phyloP scores from a whole-genome alignment of 2,888 invertebrate genomes.

The Aromia moschata region DNA sequence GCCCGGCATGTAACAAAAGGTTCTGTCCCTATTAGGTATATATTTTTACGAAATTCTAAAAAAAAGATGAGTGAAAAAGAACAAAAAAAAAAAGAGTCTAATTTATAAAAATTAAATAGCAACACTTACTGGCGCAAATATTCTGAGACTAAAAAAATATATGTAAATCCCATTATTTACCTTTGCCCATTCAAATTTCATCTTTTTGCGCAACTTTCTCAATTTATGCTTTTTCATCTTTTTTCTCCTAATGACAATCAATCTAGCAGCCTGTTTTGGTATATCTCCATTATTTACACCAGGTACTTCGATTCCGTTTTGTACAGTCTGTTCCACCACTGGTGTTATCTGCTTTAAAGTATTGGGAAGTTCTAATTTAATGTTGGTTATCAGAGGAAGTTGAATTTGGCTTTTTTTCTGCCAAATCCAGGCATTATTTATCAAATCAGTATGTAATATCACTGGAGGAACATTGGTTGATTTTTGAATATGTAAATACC shows the following conservation, averaged over 20 bases:
- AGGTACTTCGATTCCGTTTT: constrained; percentile 50
- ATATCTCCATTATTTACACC: constrained; percentile 53
- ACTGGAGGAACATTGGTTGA: constrained; percentile 14
- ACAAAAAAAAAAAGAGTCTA: too few species aligned
- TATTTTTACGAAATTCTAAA: too few species aligned
- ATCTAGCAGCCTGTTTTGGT: constrained; percentile 75
- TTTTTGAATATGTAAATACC: constrained; percentile 22
- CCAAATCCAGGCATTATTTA: constrained; percentile 54
- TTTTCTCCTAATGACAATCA: constrained; percentile 79
- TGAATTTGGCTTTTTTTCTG: constrained; percentile 52
- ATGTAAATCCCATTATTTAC: too few species aligned
- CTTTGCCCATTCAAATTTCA: constrained; percentile 81
- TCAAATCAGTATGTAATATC: too few species aligned
- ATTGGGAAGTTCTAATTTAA: constrained; percentile 52
- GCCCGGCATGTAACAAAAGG: too few species aligned
- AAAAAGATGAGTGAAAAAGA: too few species aligned
- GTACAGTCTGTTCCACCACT: constrained; percentile 40
- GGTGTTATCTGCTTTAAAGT: constrained; percentile 46
- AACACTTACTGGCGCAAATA: too few species aligned
- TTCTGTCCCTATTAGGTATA: too few species aligned
- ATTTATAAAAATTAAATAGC: too few species aligned
- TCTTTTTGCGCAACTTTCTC: constrained; percentile 79
- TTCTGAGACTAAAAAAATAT: too few species aligned
- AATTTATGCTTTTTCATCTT: constrained; percentile 91
- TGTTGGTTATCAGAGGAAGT: constrained; percentile 45